A percentile compares a stretch with the other conserved stretches of the same genome.
Conservation (phyloP, 1,140 invertebrate species). For the Polypedilum vanderplanki region DNA sequence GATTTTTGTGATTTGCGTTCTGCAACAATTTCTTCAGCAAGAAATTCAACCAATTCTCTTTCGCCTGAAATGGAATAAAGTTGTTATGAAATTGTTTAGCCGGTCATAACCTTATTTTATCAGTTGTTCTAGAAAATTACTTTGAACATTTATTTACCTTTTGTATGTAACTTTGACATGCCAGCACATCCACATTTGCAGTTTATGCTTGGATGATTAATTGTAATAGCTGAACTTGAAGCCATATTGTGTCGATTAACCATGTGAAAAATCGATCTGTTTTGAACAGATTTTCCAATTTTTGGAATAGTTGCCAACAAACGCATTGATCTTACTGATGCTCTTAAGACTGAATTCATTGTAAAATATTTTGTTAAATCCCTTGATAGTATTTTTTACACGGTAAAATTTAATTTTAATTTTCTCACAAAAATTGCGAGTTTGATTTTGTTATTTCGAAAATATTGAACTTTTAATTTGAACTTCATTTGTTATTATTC, state of each 20-base stretch:
- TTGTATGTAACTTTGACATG: constrained; percentile 54
- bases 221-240: constrained; percentile 35
- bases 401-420: too few species aligned
- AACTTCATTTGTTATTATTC: too few species aligned
- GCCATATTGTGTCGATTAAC: constrained; percentile 34
- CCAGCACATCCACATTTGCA: constrained; percentile 56
- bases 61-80: constrained; percentile 57
- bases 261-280: not conserved
- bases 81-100: constrained; percentile 23
- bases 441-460: too few species aligned
- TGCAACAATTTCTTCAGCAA: constrained; percentile 80
- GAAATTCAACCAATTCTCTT: constrained; percentile 75
- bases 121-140: constrained; percentile 25
- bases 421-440: too few species aligned
- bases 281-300: not conserved
- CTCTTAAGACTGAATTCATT: constrained; percentile 64
- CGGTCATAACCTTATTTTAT: constrained; percentile 31
- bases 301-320: constrained; percentile 45
- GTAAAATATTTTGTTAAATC: not conserved
- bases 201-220: constrained; percentile 45
- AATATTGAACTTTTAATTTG: too few species aligned
- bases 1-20: constrained; percentile 74
- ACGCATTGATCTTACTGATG: constrained; percentile 34
- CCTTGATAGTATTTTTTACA: too few species aligned
- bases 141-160: constrained; percentile 49